Evolutionary conservation across 2,797 vertebrate species (phyloP), one percentile per base, ranked within the genome.

Genomic region (Varecia variegata): DNA sequence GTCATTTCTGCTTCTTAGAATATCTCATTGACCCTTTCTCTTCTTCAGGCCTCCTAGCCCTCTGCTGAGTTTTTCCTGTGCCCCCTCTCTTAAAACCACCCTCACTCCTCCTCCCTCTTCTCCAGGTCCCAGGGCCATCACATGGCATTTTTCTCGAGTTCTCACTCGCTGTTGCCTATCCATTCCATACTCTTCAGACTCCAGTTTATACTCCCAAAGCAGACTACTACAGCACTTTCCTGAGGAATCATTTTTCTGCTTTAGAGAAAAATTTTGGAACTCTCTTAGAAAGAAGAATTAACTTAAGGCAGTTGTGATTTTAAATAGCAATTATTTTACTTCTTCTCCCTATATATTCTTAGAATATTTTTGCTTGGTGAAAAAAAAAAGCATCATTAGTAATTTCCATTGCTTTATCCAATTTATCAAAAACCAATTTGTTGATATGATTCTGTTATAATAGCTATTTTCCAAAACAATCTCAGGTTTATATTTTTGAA

Each of bases 401-500:
- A 54, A 93, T 96, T 76, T 92, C 89, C 43, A 91, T 40, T 93
- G 54, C 35, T 93, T 79, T 93, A 83, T 4, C 25, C 43, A 83
- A 56, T 79, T 94, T 80, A 84, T 93, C 84, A 93, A 94, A 96
- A 92, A 68, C 7, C 38, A 86, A 65, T 90, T 85, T 79, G 68
- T 60, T 90, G 15, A 67, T 93, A 60, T 79, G 58, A 92, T 52
- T 95, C 65, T 87, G 54, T 88, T 83, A 56, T 62, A 92, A 95
- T 43, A 96, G 38, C 38, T 92, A 68, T 93, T 94, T 96, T 82
- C 92, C 20, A 38, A 85, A 92, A 83, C 38, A 94, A 65, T 93
- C 38, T 81, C 43, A 68, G 43, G 58, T 93, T 94, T 82, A 20
- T 94, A 85, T 70, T 97, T 96, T 82, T 58, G 79, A 79, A 84